Percentiles rank a stretch among this genome's conserved stretches.
Conservation (phyloP, 1,140 invertebrate genomes). For the Drosophila paulistorum region DNA sequence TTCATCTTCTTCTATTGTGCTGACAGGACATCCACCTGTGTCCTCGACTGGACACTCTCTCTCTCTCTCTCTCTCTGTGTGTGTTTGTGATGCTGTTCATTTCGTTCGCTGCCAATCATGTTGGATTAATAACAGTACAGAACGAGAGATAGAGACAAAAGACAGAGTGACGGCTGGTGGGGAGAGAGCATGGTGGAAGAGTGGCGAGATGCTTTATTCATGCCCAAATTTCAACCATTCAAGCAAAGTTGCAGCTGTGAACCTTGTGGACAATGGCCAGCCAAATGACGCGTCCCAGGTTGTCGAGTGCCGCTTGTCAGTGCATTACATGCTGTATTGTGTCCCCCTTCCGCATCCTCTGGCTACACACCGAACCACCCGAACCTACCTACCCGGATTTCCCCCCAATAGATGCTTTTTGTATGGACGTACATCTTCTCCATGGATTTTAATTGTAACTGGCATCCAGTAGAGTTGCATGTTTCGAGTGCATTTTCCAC, state of each 20-base stretch:
- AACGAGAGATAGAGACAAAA: not conserved
- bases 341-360: not conserved
- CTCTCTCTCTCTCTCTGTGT: too few relatives aligned
- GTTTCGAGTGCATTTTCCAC: conserved; percentile 61
- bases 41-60: conserved; percentile 34
- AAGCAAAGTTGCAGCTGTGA: conserved; percentile 71
- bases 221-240: conserved; percentile 57
- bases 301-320: conserved; percentile 60
- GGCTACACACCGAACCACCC: not conserved
- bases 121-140: conserved; percentile 73
- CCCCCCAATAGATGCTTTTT: not conserved
- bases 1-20: conserved; percentile 21
- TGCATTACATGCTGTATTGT: conserved; percentile 56
- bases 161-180: not conserved
- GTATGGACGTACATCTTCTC: conserved; percentile 10
- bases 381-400: not conserved
- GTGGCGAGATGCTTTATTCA: conserved; percentile 65
- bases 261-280: conserved; percentile 44
- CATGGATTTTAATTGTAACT: conserved; percentile 68
- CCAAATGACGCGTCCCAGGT: conserved; percentile 75
- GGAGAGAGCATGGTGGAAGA: conserved; percentile 7
- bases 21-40: conserved; percentile 76
- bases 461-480: conserved; percentile 54
- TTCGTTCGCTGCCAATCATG: conserved; percentile 77
- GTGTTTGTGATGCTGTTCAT: conserved; percentile 54